phyloP scores from a whole-genome alignment of 2,888 invertebrate species.

The Chaitophorus viminalis region DNA sequence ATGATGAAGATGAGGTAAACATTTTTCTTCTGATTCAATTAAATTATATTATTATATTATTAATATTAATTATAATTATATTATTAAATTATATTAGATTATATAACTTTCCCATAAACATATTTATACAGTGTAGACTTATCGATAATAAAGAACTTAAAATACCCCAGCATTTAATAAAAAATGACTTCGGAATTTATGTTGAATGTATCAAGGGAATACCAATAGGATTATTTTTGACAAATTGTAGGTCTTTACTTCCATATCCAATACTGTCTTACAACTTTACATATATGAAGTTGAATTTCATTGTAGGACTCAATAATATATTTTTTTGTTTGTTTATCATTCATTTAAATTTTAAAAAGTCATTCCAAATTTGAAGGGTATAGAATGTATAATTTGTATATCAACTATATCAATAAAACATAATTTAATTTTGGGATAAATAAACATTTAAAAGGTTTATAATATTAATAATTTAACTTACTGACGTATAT shows the following conservation, averaged over 20 bases:
- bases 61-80: no score
- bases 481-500: no score
- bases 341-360: not conserved
- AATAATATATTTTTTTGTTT: no score
- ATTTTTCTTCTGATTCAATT: not conserved
- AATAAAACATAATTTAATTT: not conserved
- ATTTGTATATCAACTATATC: not conserved
- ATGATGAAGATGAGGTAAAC: slow-evolving; percentile 28
- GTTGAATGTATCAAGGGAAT: not conserved
- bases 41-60: no score
- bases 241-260: no score
- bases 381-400: not conserved
- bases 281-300: no score
- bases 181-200: not conserved
- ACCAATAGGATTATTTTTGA: not conserved
- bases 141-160: not conserved
- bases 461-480: no score
- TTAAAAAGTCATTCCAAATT: not conserved
- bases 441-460: no score
- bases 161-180: not conserved
- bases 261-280: no score
- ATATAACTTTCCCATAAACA: no score
- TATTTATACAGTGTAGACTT: not conserved
- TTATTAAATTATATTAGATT: no score
- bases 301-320: no score